These are phyloP conservation scores for Vespertilio murinus DNA, from an alignment of 2,797 vertebrate genomes.

Conservation along the genomic window DNA sequence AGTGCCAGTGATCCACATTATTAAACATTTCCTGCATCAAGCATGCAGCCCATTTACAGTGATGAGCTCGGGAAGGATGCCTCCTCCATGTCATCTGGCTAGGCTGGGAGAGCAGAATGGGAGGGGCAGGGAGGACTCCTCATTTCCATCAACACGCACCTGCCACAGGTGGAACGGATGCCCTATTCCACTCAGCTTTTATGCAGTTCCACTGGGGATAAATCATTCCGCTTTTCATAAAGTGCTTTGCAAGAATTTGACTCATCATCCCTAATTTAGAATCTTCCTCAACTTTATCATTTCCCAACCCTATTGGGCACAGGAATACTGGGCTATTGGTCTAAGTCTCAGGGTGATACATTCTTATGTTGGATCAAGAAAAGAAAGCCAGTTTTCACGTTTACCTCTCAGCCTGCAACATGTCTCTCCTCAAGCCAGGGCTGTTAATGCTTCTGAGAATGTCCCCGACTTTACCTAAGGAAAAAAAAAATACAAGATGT, in stretches of 20 bases:
- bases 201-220: background rate
- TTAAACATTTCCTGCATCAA: constrained; percentile 55
- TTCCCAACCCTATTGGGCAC: background rate
- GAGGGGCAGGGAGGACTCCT: too few species aligned
- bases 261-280: background rate
- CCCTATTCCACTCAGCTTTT: background rate
- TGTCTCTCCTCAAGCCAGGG: background rate
- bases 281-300: background rate
- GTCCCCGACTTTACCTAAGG: background rate
- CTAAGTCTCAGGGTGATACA: background rate
- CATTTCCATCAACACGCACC: background rate
- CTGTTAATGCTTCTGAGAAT: background rate
- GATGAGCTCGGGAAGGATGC: constrained; percentile 10
- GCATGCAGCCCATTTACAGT: constrained; percentile 1
- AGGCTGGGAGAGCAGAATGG: background rate
- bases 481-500: background rate
- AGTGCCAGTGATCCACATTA: background rate
- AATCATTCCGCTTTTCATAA: background rate
- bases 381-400: background rate
- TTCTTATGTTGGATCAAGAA: background rate
- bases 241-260: background rate
- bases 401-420: background rate
- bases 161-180: background rate
- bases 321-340: background rate
- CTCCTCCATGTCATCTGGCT: background rate